Conservation (phyloP, 2,797 vertebrate genomes). For the Nyctibius grandis region DNA sequence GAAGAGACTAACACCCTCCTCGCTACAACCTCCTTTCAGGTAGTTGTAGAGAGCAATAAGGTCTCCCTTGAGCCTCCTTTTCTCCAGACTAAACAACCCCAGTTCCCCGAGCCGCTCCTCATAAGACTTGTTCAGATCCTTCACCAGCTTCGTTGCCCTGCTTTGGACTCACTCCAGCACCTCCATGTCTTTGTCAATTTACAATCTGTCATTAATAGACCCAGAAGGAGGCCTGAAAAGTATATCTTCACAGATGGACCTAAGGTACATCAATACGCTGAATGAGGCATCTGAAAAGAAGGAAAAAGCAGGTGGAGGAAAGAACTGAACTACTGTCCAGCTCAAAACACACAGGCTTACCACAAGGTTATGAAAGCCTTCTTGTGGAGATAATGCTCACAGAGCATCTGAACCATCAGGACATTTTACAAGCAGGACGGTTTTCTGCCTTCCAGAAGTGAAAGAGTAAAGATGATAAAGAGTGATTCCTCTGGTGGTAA, state of each 20-base stretch:
- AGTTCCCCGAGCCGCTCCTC: too few species aligned
- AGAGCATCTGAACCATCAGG: not conserved
- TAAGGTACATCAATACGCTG: accelerated
- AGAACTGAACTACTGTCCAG: not conserved
- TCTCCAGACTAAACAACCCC: too few species aligned
- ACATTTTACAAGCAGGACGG: not conserved
- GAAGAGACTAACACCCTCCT: too few species aligned
- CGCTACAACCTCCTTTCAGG: too few species aligned
- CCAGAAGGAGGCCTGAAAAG: not conserved
- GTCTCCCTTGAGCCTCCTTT: too few species aligned
- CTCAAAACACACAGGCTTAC: not conserved
- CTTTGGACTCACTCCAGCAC: too few species aligned
- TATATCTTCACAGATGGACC: not conserved
- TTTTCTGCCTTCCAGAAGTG: not conserved
- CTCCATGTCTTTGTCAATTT: too few species aligned
- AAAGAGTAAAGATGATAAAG: not conserved
- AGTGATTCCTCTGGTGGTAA: not conserved
- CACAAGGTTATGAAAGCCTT: not conserved
- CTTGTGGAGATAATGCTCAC: not conserved
- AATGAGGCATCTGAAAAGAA: not conserved
- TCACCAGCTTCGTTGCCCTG: too few species aligned
- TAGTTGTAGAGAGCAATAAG: too few species aligned
- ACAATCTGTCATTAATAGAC: not conserved
- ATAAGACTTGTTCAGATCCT: too few species aligned
- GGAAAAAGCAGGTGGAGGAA: not conserved